These are phyloP conservation scores for Semotilus atromaculatus DNA, from an alignment of 2,797 vertebrate genomes.

Conservation along the genomic window DNA sequence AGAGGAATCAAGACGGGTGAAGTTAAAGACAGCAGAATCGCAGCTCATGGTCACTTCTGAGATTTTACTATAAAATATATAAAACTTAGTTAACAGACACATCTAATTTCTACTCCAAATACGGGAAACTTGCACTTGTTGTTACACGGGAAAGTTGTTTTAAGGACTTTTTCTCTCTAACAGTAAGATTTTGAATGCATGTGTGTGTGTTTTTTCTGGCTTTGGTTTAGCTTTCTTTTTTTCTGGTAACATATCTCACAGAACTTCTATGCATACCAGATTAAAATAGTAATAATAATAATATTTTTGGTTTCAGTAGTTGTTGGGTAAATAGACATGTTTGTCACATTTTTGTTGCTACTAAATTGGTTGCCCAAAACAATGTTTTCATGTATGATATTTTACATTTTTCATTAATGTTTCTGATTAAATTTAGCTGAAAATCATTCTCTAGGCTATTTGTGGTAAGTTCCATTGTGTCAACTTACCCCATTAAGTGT, in stretches of 20 bases:
- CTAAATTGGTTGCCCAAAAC: not conserved
- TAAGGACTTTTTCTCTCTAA: not conserved
- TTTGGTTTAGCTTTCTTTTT: not conserved
- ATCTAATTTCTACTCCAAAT: not conserved
- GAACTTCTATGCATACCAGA: not conserved
- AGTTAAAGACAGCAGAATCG: constrained; percentile 56
- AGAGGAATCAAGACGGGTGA: constrained; percentile 56
- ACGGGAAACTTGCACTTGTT: not conserved
- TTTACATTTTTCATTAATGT: not conserved
- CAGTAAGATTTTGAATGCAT: not conserved
- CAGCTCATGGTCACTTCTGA: not conserved
- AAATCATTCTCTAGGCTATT: not conserved
- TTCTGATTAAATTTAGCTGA: not conserved
- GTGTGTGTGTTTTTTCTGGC: not conserved
- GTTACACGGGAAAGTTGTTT: not conserved
- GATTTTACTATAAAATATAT: not conserved
- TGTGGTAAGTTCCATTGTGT: not conserved
- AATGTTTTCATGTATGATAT: not conserved
- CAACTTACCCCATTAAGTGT: not conserved
- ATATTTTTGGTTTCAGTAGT: not conserved
- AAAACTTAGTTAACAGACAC: not conserved
- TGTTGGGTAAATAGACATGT: not conserved
- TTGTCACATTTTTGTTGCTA: too few species aligned
- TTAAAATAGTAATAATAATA: not conserved
- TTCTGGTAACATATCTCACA: not conserved